phyloP scores from a whole-genome alignment of 2,113 vertebrate species.

The Corydoras sp. region DNA sequence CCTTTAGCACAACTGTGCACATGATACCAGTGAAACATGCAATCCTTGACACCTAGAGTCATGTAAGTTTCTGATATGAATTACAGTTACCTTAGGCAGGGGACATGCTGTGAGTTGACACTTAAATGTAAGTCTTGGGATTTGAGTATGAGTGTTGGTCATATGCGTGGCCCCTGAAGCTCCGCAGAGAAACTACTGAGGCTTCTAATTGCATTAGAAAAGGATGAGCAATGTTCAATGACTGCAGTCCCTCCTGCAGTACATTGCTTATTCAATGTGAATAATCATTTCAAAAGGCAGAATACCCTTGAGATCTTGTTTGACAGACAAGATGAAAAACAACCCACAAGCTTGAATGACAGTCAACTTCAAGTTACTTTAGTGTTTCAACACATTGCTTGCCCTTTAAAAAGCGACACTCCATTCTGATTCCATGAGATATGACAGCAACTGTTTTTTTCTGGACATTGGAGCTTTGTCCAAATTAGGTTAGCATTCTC shows the following conservation, averaged over 20 bases:
- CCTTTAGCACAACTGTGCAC: conserved; percentile 19
- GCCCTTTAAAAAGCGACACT: not conserved
- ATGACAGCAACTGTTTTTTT: conserved; percentile 6
- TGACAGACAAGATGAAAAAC: conserved; percentile 12
- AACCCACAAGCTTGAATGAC: conserved; percentile 18
- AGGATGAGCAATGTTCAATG: conserved; percentile 30
- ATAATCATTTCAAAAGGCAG: conserved; percentile 7
- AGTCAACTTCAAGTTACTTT: not conserved
- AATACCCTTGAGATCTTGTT: conserved; percentile 1
- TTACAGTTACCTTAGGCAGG: conserved; percentile 40
- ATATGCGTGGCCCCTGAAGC: conserved; percentile 22
- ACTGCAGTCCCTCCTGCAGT: conserved; percentile 22
- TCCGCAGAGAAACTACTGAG: conserved; percentile 31
- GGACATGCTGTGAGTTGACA: conserved; percentile 43
- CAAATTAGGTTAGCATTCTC: not conserved
- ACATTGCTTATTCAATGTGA: conserved; percentile 17
- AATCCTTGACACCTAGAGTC: conserved; percentile 35
- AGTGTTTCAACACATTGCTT: conserved; percentile 1
- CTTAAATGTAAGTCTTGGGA: conserved; percentile 40
- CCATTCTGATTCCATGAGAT: not conserved
- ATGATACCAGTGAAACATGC: conserved; percentile 27
- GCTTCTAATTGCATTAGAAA: conserved; percentile 44
- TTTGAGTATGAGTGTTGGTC: conserved; percentile 25
- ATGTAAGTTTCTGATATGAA: conserved; percentile 42
- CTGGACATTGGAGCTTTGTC: not conserved